These are phyloP conservation scores for Drosophila anomalipes DNA, from an alignment of 2,888 invertebrate genomes.

Conservation along the genomic window DNA sequence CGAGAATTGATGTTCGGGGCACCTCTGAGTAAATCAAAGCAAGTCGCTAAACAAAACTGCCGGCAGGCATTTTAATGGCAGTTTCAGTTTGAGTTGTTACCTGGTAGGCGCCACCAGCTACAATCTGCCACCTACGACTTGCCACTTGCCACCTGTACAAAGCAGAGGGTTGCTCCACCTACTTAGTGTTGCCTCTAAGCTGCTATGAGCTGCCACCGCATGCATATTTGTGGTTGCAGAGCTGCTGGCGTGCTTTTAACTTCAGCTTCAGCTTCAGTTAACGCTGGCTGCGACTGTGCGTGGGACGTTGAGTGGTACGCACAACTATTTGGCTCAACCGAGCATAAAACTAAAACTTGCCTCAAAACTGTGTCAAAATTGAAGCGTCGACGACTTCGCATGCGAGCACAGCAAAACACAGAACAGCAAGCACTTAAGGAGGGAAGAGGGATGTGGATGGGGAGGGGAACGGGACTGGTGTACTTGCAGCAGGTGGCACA, in stretches of 20 bases:
- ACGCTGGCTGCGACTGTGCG: slow-evolving; percentile 46
- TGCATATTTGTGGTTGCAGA: slow-evolving; percentile 75
- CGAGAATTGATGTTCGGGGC: slow-evolving; percentile 53
- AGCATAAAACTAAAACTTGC: slow-evolving; percentile 76
- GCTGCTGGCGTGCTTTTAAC: slow-evolving; percentile 63
- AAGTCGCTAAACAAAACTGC: slow-evolving; percentile 56
- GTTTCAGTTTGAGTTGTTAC: slow-evolving; percentile 48
- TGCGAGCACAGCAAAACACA: slow-evolving; percentile 29
- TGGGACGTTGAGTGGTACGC: slow-evolving; percentile 44
- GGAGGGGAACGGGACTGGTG: neutral
- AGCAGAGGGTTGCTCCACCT: slow-evolving; percentile 3
- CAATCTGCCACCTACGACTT: neutral
- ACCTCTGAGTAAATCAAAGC: slow-evolving; percentile 71
- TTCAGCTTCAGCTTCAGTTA: slow-evolving; percentile 38
- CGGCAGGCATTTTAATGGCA: slow-evolving; percentile 69
- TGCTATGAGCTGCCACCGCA: slow-evolving; percentile 32
- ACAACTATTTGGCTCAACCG: slow-evolving; percentile 72
- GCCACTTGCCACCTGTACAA: neutral
- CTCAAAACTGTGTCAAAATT: slow-evolving; percentile 76
- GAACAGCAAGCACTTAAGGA: slow-evolving; percentile 22
- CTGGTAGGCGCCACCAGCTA: slow-evolving; percentile 22
- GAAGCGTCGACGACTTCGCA: slow-evolving; percentile 48
- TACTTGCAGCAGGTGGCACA: neutral
- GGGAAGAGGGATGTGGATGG: neutral
- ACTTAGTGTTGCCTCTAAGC: slow-evolving; percentile 2